Conservation (phyloP, 1,140 invertebrate species). For the Drosophila sproati region DNA sequence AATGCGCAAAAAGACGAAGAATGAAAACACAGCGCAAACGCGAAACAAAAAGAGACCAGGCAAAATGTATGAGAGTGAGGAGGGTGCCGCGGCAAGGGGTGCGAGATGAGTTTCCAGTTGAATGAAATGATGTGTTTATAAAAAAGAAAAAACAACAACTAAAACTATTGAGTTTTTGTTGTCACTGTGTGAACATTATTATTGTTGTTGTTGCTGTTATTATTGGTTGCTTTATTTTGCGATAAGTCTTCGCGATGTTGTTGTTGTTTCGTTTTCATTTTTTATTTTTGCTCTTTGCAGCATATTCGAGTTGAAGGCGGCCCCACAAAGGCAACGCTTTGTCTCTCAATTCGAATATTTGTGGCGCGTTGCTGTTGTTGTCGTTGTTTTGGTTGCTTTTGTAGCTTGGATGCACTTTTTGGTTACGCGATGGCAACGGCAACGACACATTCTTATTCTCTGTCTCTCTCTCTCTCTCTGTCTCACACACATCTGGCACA, state of each 20-base stretch:
- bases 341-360: conserved; percentile 36
- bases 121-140: conserved; percentile 55
- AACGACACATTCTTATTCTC: conserved; percentile 19
- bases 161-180: conserved; percentile 28
- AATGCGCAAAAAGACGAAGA: conserved; percentile 71
- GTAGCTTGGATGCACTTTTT: conserved; percentile 37
- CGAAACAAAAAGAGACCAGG: conserved; percentile 70
- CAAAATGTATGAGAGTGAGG: conserved; percentile 24
- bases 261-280: neutral
- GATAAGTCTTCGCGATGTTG: conserved; percentile 35
- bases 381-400: neutral
- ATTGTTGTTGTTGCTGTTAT: conserved; percentile 17
- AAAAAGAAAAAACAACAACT: conserved; percentile 6
- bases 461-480: conserved; percentile 5
- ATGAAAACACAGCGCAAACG: conserved; percentile 75
- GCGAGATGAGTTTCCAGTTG: conserved; percentile 39
- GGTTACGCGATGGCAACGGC: conserved; percentile 27
- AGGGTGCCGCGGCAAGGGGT: neutral
- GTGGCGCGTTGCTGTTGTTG: conserved; percentile 17
- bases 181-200: conserved; percentile 23
- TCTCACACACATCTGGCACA: conserved; percentile 45
- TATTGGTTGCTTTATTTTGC: conserved; percentile 20
- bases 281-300: conserved; percentile 4
- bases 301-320: conserved; percentile 10
- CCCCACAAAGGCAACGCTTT: conserved; percentile 40